A percentile compares a stretch with the other conserved stretches of the same genome.
phyloP scores from a whole-genome alignment of 2,113 vertebrate genomes.

The Piaya cayana region DNA sequence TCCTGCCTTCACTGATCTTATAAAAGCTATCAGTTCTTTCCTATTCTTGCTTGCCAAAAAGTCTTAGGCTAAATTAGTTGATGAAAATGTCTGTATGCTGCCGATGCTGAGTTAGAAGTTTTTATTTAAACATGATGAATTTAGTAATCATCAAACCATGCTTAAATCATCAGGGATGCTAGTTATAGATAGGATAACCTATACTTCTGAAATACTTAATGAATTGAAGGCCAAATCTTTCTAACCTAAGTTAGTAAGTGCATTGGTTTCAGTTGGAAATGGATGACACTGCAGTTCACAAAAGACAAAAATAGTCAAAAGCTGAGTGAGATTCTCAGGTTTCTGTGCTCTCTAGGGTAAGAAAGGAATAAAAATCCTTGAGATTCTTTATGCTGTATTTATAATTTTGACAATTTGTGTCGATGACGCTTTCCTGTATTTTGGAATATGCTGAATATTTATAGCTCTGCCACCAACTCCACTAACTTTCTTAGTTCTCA shows the following conservation, averaged over 20 bases:
- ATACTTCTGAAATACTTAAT: conserved; percentile 40
- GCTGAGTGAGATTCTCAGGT: background rate
- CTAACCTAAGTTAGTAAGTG: background rate
- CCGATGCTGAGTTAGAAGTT: conserved; percentile 58
- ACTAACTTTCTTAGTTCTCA: background rate
- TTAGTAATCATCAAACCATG: conserved; percentile 42
- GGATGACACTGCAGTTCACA: background rate
- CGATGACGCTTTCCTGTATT: background rate
- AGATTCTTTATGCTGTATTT: background rate
- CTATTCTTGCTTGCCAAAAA: conserved; percentile 39
- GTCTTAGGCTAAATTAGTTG: conserved; percentile 53
- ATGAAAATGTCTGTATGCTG: conserved; percentile 50
- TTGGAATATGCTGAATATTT: background rate
- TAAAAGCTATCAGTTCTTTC: background rate
- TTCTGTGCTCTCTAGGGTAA: background rate
- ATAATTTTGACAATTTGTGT: background rate
- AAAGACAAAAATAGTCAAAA: background rate
- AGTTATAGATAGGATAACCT: conserved; percentile 46
- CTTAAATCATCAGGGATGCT: conserved; percentile 48
- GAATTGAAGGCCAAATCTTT: conserved; percentile 4
- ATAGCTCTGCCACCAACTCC: background rate
- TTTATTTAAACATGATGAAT: conserved; percentile 67
- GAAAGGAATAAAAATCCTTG: background rate
- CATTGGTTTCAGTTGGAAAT: background rate
- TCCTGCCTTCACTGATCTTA: conserved; percentile 47